These are phyloP conservation scores for Adrianichthys oophorus DNA, from an alignment of 2,797 vertebrate genomes.

Conservation along the genomic window DNA sequence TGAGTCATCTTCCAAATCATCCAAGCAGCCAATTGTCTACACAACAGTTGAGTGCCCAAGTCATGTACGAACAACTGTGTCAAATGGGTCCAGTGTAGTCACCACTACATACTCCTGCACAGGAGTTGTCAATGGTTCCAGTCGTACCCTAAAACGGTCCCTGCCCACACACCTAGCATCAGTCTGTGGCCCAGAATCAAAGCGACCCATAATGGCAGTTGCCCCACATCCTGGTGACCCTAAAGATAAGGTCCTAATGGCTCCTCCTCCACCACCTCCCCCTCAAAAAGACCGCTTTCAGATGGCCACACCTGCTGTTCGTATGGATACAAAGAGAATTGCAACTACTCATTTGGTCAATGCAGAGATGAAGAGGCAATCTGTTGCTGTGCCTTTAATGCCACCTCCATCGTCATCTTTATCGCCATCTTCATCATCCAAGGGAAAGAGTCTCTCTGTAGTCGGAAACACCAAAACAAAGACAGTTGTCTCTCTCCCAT, in stretches of 20 bases:
- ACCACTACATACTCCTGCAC: slow-evolving; percentile 26
- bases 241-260: slow-evolving; percentile 72
- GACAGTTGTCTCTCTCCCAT: slow-evolving; percentile 56
- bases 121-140: slow-evolving; percentile 6
- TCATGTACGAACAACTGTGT: slow-evolving; percentile 78
- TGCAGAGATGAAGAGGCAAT: slow-evolving; percentile 61
- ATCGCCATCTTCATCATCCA: slow-evolving; percentile 48
- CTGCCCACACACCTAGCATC: slow-evolving; percentile 63
- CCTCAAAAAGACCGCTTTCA: slow-evolving; percentile 67
- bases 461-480: slow-evolving; percentile 61
- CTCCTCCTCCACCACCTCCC: slow-evolving; percentile 71
- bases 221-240: slow-evolving; percentile 64
- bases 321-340: slow-evolving; percentile 66
- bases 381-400: slow-evolving; percentile 65
- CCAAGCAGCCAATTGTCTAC: slow-evolving; percentile 84
- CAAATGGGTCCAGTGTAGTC: slow-evolving; percentile 77
- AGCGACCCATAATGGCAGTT: slow-evolving; percentile 79
- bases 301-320: slow-evolving; percentile 65
- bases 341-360: slow-evolving; percentile 54
- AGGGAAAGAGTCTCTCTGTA: slow-evolving; percentile 58
- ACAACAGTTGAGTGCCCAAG: slow-evolving; percentile 82
- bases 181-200: slow-evolving; percentile 79
- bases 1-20: slow-evolving; percentile 76
- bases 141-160: slow-evolving; percentile 79
- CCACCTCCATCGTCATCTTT: slow-evolving; percentile 38